A percentile compares a stretch with the other conserved stretches of the same genome.
These are phyloP conservation scores for Pedetes capensis DNA, from an alignment of 2,113 vertebrate species.

Conservation along the genomic window DNA sequence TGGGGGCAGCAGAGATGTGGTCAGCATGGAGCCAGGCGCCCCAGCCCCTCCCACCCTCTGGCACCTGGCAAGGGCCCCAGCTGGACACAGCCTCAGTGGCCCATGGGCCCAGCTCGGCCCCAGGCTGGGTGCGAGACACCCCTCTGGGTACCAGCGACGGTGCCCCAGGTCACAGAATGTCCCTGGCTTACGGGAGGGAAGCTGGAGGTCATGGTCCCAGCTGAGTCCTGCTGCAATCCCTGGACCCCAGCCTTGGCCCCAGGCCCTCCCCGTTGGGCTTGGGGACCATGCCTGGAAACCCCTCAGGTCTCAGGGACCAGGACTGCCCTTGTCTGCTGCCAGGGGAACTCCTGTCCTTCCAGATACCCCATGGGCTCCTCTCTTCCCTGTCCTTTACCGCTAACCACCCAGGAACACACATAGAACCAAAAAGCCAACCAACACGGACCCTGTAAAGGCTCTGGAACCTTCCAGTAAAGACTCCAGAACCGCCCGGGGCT, in stretches of 20 bases:
- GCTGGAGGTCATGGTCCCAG: background rate
- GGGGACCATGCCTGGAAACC: too few species aligned
- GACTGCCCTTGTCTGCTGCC: too few species aligned
- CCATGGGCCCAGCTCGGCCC: too few species aligned
- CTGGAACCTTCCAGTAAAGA: background rate
- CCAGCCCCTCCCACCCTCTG: background rate
- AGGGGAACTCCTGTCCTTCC: background rate
- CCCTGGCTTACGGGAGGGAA: too few species aligned
- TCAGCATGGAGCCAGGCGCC: fast-evolving
- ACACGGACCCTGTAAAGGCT: background rate
- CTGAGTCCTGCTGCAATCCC: background rate
- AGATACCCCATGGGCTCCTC: background rate
- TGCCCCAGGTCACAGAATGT: background rate
- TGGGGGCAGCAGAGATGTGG: background rate
- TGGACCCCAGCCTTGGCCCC: background rate
- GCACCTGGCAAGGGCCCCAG: background rate
- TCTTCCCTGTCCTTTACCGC: background rate
- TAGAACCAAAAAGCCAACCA: background rate
- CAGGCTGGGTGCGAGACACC: background rate
- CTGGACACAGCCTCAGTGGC: too few species aligned
- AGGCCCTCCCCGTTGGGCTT: too few species aligned
- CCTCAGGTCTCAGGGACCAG: too few species aligned
- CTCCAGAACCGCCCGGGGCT: background rate
- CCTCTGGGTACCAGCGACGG: background rate
- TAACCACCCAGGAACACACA: background rate